Percentiles rank a stretch among this genome's conserved stretches.
These are phyloP conservation scores for Aleiodes alternator DNA, from an alignment of 2,888 invertebrate genomes.

Conservation along the genomic window DNA sequence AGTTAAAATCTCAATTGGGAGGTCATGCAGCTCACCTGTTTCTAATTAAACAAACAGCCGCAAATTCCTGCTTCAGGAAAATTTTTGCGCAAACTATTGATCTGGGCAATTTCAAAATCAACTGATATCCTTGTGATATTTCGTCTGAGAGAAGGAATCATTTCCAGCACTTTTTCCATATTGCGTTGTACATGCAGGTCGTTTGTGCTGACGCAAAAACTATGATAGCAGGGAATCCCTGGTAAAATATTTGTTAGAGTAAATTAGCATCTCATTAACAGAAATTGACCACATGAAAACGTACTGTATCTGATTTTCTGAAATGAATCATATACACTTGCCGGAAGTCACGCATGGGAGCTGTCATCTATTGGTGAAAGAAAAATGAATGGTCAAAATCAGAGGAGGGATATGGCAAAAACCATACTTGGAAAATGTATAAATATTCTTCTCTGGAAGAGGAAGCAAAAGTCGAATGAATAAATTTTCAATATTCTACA, in stretches of 20 bases:
- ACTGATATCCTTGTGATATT: conserved; percentile 10
- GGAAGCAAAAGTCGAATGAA: too few relatives aligned
- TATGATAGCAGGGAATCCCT: conserved; percentile 36
- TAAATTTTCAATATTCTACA: not conserved
- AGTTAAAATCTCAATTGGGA: too few relatives aligned
- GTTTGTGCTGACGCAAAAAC: conserved; percentile 34
- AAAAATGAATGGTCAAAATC: too few relatives aligned
- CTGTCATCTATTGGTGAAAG: too few relatives aligned
- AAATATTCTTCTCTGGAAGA: too few relatives aligned
- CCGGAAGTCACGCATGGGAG: too few relatives aligned
- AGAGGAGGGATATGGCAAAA: too few relatives aligned
- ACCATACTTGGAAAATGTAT: too few relatives aligned
- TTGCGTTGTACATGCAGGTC: conserved; percentile 27
- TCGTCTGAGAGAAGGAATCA: conserved; percentile 15
- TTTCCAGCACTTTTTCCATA: conserved; percentile 18
- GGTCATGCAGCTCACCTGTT: not conserved
- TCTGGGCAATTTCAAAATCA: not conserved
- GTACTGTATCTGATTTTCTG: not conserved
- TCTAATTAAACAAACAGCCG: conserved; percentile 15
- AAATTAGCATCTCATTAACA: not conserved
- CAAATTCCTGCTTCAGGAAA: conserved; percentile 30
- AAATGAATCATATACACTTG: conserved; percentile 9
- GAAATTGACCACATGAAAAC: not conserved
- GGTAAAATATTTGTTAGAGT: conserved; percentile 26
- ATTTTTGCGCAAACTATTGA: conserved; percentile 5